A percentile compares a stretch with the other conserved stretches of the same genome.
phyloP scores from a whole-genome alignment of 64 coral and sea anemone species.

The Montipora efflorescens region DNA sequence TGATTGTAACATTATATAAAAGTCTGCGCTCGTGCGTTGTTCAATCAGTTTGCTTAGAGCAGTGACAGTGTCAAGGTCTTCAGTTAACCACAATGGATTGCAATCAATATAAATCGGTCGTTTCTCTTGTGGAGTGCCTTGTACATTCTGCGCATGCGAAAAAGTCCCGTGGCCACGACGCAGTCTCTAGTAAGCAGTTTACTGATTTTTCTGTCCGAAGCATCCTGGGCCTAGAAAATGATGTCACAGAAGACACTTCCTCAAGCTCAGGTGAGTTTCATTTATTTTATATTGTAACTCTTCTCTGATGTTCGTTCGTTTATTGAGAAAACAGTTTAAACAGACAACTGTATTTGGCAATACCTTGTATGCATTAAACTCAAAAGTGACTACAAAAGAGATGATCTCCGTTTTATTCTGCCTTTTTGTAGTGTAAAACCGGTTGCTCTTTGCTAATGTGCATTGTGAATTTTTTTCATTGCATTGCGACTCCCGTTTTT shows the following conservation, averaged over 20 bases:
- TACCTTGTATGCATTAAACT: too few relatives aligned
- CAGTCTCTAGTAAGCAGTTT: not conserved
- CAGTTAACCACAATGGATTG: not conserved
- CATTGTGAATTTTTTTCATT: too few relatives aligned
- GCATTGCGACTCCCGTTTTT: too few relatives aligned
- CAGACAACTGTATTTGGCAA: too few relatives aligned
- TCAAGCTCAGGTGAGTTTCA: not conserved
- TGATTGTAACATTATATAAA: not conserved
- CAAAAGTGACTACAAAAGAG: too few relatives aligned
- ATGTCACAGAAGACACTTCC: not conserved
- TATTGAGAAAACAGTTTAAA: not conserved
- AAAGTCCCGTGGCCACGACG: not conserved
- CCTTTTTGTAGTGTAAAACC: too few relatives aligned
- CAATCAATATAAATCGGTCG: not conserved
- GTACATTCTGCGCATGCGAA: not conserved
- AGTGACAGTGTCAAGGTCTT: not conserved
- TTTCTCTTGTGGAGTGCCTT: not conserved
- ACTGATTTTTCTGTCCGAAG: conserved; percentile 4
- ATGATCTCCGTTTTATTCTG: too few relatives aligned
- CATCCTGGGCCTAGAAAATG: conserved; percentile 9
- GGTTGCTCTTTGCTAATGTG: too few relatives aligned
- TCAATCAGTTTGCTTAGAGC: not conserved
- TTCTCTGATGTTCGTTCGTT: not conserved
- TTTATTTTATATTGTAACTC: not conserved
- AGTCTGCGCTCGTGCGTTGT: not conserved